phyloP scores from a whole-genome alignment of 2,888 invertebrate species.

The Argyresthia goedartella region DNA sequence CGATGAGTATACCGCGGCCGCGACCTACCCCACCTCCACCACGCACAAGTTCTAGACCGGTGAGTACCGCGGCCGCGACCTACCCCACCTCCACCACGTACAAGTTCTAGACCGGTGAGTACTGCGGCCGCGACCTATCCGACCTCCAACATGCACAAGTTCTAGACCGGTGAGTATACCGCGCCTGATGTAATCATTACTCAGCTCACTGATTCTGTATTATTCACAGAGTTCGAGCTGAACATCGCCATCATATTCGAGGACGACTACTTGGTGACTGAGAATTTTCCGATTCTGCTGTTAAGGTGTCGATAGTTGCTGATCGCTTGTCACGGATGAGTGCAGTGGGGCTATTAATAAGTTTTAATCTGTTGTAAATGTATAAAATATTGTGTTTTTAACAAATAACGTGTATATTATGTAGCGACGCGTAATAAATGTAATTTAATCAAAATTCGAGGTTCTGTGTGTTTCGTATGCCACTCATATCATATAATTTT shows the following conservation, averaged over 20 bases:
- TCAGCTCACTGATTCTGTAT: slow-evolving; percentile 12
- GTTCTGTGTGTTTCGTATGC: too few species aligned
- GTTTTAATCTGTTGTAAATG: not conserved
- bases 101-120: slow-evolving; percentile 96
- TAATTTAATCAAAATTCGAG: too few species aligned
- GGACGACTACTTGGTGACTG: slow-evolving; percentile 88
- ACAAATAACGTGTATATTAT: not conserved
- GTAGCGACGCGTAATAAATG: too few species aligned
- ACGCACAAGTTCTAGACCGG: slow-evolving; percentile 96
- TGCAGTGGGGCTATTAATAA: not conserved
- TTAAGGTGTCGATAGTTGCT: slow-evolving; percentile 11
- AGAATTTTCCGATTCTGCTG: slow-evolving; percentile 81
- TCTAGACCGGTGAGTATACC: slow-evolving; percentile 92
- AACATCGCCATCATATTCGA: slow-evolving; percentile 65
- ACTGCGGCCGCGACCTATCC: slow-evolving; percentile 87
- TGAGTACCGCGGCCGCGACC: slow-evolving; percentile 89
- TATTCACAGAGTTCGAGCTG: slow-evolving; percentile 79
- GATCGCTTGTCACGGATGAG: not conserved
- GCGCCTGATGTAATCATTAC: too few species aligned
- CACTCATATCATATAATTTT: too few species aligned
- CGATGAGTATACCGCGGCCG: slow-evolving; percentile 95
- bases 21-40: slow-evolving; percentile 92
- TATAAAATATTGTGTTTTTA: not conserved
- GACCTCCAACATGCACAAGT: slow-evolving; percentile 88
- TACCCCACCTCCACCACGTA: slow-evolving; percentile 92